These are phyloP conservation scores for Hemithea aestivaria DNA, from an alignment of 2,888 invertebrate genomes.

Conservation along the genomic window DNA sequence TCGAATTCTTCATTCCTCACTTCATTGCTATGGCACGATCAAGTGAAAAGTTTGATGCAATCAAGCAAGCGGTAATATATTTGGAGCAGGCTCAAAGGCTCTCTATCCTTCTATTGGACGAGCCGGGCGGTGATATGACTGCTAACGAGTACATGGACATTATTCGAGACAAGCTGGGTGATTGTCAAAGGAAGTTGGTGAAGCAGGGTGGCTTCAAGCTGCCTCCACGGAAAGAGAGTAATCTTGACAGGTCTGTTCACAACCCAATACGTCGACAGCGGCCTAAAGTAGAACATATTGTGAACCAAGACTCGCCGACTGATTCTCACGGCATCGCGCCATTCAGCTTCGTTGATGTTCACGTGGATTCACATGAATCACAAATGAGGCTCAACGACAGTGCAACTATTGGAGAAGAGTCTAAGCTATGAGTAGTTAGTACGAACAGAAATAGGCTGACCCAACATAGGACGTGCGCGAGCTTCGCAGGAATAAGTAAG, in stretches of 20 bases:
- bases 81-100: conserved; percentile 85
- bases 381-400: conserved; percentile 40
- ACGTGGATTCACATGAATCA: conserved; percentile 40
- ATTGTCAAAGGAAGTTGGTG: conserved; percentile 64
- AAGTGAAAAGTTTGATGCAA: conserved; percentile 80
- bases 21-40: conserved; percentile 84
- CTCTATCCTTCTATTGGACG: conserved; percentile 79
- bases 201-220: conserved; percentile 62
- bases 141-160: conserved; percentile 76
- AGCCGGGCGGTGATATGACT: conserved; percentile 73
- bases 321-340: conserved; percentile 45
- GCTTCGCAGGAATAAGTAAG: no score
- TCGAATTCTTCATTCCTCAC: conserved; percentile 85
- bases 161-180: conserved; percentile 74
- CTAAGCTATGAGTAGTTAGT: conserved; percentile 52
- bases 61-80: conserved; percentile 82
- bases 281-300: conserved; percentile 53
- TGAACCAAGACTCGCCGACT: conserved; percentile 55
- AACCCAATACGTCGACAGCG: conserved; percentile 47
- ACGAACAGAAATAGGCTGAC: no score
- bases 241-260: conserved; percentile 37
- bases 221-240: conserved; percentile 55
- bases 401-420: conserved; percentile 53
- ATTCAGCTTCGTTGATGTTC: conserved; percentile 65
- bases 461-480: no score